phyloP scores from a whole-genome alignment of 1,140 invertebrate genomes.

The Nasonia giraulti region DNA sequence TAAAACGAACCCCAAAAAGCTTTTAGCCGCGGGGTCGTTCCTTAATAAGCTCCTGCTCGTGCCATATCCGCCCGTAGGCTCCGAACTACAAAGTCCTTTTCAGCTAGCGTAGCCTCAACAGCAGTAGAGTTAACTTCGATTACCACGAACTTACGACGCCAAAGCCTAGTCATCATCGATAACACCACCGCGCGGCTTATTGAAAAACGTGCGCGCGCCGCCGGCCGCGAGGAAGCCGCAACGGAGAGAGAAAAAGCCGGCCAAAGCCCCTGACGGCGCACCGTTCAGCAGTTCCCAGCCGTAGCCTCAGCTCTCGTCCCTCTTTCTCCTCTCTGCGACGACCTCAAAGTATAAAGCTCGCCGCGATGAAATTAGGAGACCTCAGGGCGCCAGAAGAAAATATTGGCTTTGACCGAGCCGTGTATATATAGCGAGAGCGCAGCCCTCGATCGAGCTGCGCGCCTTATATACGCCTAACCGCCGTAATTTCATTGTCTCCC shows the following conservation, averaged over 20 bases:
- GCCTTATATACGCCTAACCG: not conserved
- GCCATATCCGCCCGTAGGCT: not conserved
- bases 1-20: not conserved
- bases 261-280: not conserved
- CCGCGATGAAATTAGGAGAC: not conserved
- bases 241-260: not conserved
- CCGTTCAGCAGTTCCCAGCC: no score
- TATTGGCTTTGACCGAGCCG: not conserved
- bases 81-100: not conserved
- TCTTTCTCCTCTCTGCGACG: not conserved
- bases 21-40: not conserved
- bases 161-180: slow-evolving; percentile 17
- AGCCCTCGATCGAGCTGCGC: not conserved
- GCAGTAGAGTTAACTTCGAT: not conserved
- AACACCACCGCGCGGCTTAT: not conserved
- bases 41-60: not conserved
- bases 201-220: not conserved
- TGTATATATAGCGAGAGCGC: no score
- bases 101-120: not conserved
- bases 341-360: not conserved
- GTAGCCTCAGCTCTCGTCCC: not conserved
- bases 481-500: slow-evolving; percentile 15
- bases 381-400: not conserved
- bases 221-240: not conserved
- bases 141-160: not conserved